Evolutionary conservation across 37 sponge, comb jelly and placozoan species (phyloP), one percentile per base, ranked within the genome.

Genomic region (Chondrosia reniformis): DNA sequence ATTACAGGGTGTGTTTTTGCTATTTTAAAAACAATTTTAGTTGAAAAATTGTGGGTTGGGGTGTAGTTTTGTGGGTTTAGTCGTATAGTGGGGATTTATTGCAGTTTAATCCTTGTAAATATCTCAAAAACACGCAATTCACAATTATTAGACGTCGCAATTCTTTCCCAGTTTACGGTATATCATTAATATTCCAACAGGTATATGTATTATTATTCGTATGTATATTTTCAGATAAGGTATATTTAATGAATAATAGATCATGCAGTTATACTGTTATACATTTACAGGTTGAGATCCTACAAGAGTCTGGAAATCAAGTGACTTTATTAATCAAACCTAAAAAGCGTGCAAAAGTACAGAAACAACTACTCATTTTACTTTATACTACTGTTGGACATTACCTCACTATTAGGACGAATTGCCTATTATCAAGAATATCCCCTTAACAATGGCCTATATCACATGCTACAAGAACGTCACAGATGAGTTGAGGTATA

Each of bases 401-500:
- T 49, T 49, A 49, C 52, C 52, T 19, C 52, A 49, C 52, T 49
- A 15, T 19, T 15, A 49, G 52, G 61, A 59, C 7, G 72, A 69
- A 6, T 40, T 69, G 13, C 10, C 24, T 24, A 44, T 69, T 15
- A 40, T 69, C n/a, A 25, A n/a, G n/a, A 69, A 44, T 24, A 69
- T 69, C 21, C 72, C 72, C 24, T 40, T 69, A 25, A 43, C 41
- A 17, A 19, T 69, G 25, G 72, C 72, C 1, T 69, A 69, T 24
- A 4, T 69, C 22, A 69, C 72, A 69, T n/a, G 41, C 39, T 69
- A 69, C 42, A n/a, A 69, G 42, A 36, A 36, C 39, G 72, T 41
- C 39, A 39, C 42, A 1, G 72, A 69, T 25, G n/a, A 69, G 36
- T 44, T 69, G 43, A 69, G 42, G 72, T 69, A 40, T 34, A 44